phyloP scores from a whole-genome alignment of 1,140 invertebrate species.

The Amyelois transitella region DNA sequence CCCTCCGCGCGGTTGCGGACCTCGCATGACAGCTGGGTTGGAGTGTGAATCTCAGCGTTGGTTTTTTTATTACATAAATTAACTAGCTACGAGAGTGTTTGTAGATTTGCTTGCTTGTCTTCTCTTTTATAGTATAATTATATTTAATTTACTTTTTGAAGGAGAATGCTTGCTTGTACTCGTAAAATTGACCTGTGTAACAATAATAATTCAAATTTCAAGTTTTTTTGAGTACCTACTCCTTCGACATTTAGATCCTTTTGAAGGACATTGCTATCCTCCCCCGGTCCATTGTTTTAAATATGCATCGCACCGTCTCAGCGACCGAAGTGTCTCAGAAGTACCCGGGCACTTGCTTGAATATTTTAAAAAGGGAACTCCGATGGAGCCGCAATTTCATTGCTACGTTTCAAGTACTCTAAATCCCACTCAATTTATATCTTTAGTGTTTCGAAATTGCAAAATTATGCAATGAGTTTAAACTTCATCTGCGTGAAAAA shows the following conservation, averaged over 20 bases:
- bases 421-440: background rate
- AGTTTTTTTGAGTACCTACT: background rate
- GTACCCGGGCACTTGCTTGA: slow-evolving; percentile 53
- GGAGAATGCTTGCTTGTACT: too few relatives aligned
- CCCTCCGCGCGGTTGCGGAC: slow-evolving; percentile 7
- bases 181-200: background rate
- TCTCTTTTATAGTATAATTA: too few relatives aligned
- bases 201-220: background rate
- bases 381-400: slow-evolving; percentile 45
- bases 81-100: too few relatives aligned
- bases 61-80: background rate
- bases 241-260: slow-evolving; percentile 11
- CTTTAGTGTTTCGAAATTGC: background rate
- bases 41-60: background rate
- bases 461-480: too few relatives aligned
- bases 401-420: slow-evolving; percentile 12
- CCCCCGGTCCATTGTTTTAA: slow-evolving; percentile 42
- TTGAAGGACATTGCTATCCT: slow-evolving; percentile 5
- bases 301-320: slow-evolving; percentile 53
- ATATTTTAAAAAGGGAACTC: slow-evolving; percentile 57
- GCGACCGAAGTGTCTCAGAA: slow-evolving; percentile 48
- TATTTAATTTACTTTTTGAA: too few relatives aligned
- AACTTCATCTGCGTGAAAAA: background rate
- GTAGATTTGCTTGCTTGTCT: too few relatives aligned
- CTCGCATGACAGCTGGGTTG: background rate